Conservation (phyloP, 2,113 vertebrate genomes). For the Agelaius tricolor region DNA sequence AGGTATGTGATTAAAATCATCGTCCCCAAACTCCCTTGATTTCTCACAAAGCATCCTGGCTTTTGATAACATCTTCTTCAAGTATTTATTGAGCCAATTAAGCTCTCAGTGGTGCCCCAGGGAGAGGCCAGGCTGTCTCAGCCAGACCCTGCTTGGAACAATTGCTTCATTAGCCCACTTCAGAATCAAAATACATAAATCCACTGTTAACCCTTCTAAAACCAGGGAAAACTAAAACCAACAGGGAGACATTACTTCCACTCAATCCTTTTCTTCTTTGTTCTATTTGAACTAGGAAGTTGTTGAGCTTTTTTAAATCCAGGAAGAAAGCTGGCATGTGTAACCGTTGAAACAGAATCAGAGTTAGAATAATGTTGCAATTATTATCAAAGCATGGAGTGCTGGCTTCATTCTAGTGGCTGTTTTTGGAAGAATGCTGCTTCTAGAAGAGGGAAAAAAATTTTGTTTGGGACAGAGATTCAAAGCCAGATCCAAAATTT, state of each 20-base stretch:
- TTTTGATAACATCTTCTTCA: conserved; percentile 45
- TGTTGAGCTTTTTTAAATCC: background rate
- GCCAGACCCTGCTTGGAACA: conserved; percentile 45
- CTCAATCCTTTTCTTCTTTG: background rate
- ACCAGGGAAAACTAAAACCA: background rate
- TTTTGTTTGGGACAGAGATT: conserved; percentile 33
- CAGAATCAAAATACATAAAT: background rate
- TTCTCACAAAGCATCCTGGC: conserved; percentile 4
- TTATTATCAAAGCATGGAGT: conserved; percentile 36
- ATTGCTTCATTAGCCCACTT: conserved; percentile 62
- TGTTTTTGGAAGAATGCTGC: conserved; percentile 42
- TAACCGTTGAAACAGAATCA: background rate
- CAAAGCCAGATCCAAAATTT: conserved; percentile 51
- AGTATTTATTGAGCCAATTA: conserved; percentile 63
- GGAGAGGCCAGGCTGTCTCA: conserved; percentile 46
- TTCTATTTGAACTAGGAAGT: background rate
- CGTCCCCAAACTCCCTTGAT: background rate
- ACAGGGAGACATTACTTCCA: background rate
- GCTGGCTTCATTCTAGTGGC: background rate
- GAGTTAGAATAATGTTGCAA: conserved; percentile 53
- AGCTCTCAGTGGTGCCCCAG: conserved; percentile 41
- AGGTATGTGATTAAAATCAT: background rate
- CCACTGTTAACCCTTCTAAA: conserved; percentile 20
- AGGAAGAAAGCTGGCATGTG: background rate
- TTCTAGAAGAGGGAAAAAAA: conserved; percentile 14